Base-by-base conservation (phyloP, 2,113 vertebrate genomes). In the Chloroceryle aenea region DNA sequence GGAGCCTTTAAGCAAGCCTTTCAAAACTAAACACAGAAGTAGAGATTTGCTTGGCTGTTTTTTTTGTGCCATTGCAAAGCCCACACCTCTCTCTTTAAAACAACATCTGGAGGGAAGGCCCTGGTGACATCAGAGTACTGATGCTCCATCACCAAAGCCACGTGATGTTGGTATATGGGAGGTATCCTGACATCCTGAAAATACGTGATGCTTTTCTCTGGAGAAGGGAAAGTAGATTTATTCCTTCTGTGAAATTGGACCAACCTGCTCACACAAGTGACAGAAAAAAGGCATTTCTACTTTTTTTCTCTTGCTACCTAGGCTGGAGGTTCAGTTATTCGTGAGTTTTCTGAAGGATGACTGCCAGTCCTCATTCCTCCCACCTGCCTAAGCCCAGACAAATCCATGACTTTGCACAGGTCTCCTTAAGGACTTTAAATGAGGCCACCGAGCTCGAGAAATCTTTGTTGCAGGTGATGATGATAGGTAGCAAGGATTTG, bases 1-100 rank as follows among this genome's bases (percentile, higher is more conserved):
- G 83, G 73, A 88, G 90, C 92, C 88, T 96, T 91, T 95, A 96
- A 90, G 93, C 90, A 96, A 94, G 64, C 43, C 36, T 93, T 93
- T 95, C 52, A 81, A 93, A 96, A 81, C 61, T 75, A 97, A 95
- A 94, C 86, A 89, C 20, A 59, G 84, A 92, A 67, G 42, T 83
- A 74, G 74, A 86, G 4, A 86, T 84, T 75, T 92, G 45, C 52
- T 88, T 94, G 73, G 62, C 64, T 95, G 85, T 7, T 74, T 9
- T 74, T 9, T 43, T 38, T 63, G 25, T 12, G n/a, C 42, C 0
- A 0, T 79, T 85, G 36, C 23, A 85, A 79, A 88, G 40, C 29
- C 20, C 40, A 26, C 80, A 94, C 52, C 71, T 63, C 26, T 32
- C 78, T 89, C 30, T 82, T 69, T 48, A 4, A 76, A 95, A 67